Conservation (phyloP, 2,888 invertebrate species). For the Philhelius pedissequus region DNA sequence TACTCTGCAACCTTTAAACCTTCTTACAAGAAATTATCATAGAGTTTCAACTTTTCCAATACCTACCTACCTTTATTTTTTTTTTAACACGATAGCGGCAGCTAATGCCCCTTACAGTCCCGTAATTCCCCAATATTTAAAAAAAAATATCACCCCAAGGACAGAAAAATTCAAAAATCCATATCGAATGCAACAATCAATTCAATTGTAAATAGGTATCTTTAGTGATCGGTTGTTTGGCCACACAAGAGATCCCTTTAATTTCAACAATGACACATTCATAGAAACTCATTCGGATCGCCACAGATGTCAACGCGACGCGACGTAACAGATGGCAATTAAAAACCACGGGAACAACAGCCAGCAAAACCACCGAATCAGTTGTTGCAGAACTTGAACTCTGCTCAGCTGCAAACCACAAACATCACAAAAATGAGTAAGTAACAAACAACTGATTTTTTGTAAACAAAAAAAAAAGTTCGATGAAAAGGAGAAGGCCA, state of each 20-base stretch:
- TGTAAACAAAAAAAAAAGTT: slow-evolving; percentile 38
- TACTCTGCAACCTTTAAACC: no score
- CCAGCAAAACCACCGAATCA: slow-evolving; percentile 11
- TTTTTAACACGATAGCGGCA: background rate
- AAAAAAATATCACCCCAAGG: slow-evolving; percentile 39
- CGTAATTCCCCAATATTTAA: background rate
- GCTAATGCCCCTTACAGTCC: background rate
- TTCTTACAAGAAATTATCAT: background rate
- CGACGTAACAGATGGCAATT: background rate
- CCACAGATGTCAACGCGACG: background rate
- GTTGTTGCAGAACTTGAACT: slow-evolving; percentile 56
- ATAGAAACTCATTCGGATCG: slow-evolving; percentile 48
- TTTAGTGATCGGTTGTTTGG: slow-evolving; percentile 33
- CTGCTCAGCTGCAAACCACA: slow-evolving; percentile 56
- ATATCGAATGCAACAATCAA: slow-evolving; percentile 56
- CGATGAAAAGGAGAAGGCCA: slow-evolving; percentile 2
- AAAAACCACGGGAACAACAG: slow-evolving; percentile 34
- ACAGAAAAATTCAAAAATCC: slow-evolving; percentile 33
- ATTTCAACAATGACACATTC: slow-evolving; percentile 36
- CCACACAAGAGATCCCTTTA: slow-evolving; percentile 54
- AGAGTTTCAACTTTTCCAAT: background rate
- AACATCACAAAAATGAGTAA: background rate
- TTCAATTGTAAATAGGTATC: slow-evolving; percentile 64
- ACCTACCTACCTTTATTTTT: background rate
- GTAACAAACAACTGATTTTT: slow-evolving; percentile 38